These are phyloP conservation scores for Tetranychus piercei DNA, from an alignment of 2,888 invertebrate species.

Conservation along the genomic window DNA sequence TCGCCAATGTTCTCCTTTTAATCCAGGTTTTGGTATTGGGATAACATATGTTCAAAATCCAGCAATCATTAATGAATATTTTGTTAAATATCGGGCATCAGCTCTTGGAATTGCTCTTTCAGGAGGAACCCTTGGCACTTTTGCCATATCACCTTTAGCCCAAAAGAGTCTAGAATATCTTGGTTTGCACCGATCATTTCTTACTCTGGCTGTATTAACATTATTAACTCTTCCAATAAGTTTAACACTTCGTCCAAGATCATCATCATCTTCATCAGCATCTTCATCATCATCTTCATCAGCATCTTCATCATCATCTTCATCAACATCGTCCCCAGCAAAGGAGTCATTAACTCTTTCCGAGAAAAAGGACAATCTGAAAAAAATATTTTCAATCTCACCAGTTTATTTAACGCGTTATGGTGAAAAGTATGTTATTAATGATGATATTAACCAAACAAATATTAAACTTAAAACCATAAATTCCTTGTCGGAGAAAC, in stretches of 20 bases:
- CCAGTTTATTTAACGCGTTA: not conserved
- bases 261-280: not conserved
- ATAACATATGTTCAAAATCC: slow-evolving; percentile 23
- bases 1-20: not conserved
- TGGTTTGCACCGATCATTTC: slow-evolving; percentile 22
- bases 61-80: slow-evolving; percentile 26
- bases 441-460: not conserved
- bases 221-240: slow-evolving; percentile 8
- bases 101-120: slow-evolving; percentile 23
- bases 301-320: not conserved
- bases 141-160: slow-evolving; percentile 24
- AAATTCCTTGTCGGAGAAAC: not conserved
- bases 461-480: not conserved
- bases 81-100: slow-evolving; percentile 23
- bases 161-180: slow-evolving; percentile 23
- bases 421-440: not conserved
- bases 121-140: slow-evolving; percentile 25
- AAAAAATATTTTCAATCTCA: not conserved
- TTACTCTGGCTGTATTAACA: slow-evolving; percentile 19
- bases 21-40: slow-evolving; percentile 25
- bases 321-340: not conserved
- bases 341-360: not conserved
- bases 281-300: too few species aligned
- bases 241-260: not conserved
- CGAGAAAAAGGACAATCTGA: not conserved